A percentile compares a stretch with the other conserved stretches of the same genome.
Evolutionary conservation across 2,797 vertebrate genomes (phyloP).

Genomic region (Dendrocincla tyrannina): DNA sequence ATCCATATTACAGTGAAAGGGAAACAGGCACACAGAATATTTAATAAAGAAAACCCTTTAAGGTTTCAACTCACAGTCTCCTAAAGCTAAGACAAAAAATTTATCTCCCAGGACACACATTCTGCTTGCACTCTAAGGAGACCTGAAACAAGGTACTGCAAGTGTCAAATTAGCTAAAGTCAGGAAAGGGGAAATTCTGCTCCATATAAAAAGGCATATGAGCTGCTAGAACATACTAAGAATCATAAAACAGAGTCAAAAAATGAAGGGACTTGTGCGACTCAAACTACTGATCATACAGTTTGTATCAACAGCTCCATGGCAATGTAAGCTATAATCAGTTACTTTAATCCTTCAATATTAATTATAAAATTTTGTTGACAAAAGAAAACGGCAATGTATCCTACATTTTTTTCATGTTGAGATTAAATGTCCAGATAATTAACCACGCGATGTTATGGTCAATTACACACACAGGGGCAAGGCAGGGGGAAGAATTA

Average conservation of each 20-base stretch:
- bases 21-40: background rate
- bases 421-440: background rate
- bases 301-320: background rate
- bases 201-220: background rate
- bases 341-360: background rate
- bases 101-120: background rate
- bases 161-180: background rate
- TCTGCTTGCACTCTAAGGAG: background rate
- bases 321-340: background rate
- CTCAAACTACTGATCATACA: background rate
- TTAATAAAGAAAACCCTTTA: background rate
- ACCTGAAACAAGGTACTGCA: background rate
- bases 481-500: background rate
- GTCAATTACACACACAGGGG: background rate
- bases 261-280: background rate
- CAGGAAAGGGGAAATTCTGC: background rate
- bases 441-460: background rate
- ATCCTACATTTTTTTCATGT: background rate
- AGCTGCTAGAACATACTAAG: background rate
- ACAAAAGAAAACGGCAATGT: background rate
- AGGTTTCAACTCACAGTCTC: background rate
- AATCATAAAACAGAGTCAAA: background rate
- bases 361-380: background rate
- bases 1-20: background rate
- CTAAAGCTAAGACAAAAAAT: background rate